Evolutionary conservation across 2,797 vertebrate species (phyloP), one percentile per base, ranked within the genome.

Genomic region (Selene dorsalis): DNA sequence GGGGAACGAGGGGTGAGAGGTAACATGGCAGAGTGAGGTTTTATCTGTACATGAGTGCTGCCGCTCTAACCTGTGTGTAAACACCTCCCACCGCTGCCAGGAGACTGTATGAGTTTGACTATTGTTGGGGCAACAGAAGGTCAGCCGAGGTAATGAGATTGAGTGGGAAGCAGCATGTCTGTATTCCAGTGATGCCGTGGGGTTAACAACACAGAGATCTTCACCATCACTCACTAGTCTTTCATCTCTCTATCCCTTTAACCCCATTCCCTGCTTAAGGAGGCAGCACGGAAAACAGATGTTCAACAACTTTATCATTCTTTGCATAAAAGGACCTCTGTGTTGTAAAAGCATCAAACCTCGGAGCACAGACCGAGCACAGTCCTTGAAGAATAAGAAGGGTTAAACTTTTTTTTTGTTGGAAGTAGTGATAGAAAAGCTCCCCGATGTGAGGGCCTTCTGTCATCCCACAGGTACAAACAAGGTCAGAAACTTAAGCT

Each of bases 131-230:
- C 71, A 73, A 32, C 62, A 70, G 57, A 28, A 63, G 75, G 80
- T 82, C 77, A 60, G 35, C 60, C 68, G 61, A 85, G 73, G 80
- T 73, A 73, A 89, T 60, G 73, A 61, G 63, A 77, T 4, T 47
- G 63, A 86, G 68, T 66, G 60, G 55, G 67, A 77, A 68, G 75
- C 60, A 76, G 61, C 39, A 6, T 1, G 73, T 81, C 77, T 81
- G 64, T 65, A 74, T 84, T 85, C 68, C 61, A 72, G 68, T 6
- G 3, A 59, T 65, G 57, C 67, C 20, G 38, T 35, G 58, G 85
- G 86, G 90, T 87, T 88, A 91, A 87, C 85, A 82, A 82, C 61
- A 66, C 66, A 75, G 75, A 86, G 75, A 87, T 89, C 77, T 84
- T 84, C 65, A 79, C 79, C 77, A 50, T 89, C 85, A 87, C 66